phyloP scores from a whole-genome alignment of 2,113 vertebrate species.

The Labeo rohita region DNA sequence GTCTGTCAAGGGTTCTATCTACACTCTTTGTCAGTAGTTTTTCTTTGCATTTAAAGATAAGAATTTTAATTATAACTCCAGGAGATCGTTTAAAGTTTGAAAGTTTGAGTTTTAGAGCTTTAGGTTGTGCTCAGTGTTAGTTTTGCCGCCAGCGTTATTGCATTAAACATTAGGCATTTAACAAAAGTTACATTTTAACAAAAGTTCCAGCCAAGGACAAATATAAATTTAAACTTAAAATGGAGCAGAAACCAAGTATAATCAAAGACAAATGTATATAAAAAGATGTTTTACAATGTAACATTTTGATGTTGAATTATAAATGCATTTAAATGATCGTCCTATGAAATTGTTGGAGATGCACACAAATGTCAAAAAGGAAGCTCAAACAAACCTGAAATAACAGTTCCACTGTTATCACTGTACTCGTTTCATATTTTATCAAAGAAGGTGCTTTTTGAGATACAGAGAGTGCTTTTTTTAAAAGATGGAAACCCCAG shows the following conservation, averaged over 20 bases:
- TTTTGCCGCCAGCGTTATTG: neutral
- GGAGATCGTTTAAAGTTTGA: neutral
- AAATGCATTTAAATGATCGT: neutral
- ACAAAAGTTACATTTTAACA: neutral
- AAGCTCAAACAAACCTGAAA: neutral
- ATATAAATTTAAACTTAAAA: neutral
- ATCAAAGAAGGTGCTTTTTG: neutral
- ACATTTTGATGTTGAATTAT: neutral
- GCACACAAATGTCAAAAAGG: neutral
- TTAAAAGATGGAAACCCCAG: neutral
- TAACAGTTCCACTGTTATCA: neutral
- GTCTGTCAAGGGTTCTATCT: neutral
- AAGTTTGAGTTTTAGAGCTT: neutral
- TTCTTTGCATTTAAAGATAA: neutral
- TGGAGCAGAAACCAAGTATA: too few species aligned
- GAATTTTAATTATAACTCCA: constrained; percentile 3
- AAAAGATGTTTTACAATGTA: too few species aligned
- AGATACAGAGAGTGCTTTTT: neutral
- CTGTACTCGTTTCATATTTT: neutral
- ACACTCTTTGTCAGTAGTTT: neutral
- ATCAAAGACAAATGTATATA: too few species aligned
- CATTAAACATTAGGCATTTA: neutral
- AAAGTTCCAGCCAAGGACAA: neutral
- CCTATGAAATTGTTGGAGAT: too few species aligned
- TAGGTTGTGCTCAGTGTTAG: neutral